Evolutionary conservation across 2,888 invertebrate species (phyloP).

Genomic region (Lycaena phlaeas): DNA sequence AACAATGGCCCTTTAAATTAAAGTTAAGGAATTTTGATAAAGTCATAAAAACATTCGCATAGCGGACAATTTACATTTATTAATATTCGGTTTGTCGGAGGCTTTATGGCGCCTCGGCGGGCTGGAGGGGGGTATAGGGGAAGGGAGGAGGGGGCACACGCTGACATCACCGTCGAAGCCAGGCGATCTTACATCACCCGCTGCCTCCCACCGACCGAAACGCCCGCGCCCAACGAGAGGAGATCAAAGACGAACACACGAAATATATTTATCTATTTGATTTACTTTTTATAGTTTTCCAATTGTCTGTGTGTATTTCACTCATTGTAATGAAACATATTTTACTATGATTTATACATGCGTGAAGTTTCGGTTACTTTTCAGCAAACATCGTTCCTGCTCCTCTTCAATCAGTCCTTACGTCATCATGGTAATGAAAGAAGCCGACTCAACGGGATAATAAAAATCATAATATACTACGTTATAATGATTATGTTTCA

Average conservation of each 20-base stretch:
- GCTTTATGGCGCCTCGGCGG: slow-evolving; percentile 31
- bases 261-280: too few relatives aligned
- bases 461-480: too few relatives aligned
- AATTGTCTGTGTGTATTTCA: too few relatives aligned
- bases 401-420: too few relatives aligned
- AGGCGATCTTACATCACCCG: slow-evolving; percentile 64
- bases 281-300: too few relatives aligned
- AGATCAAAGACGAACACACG: neutral
- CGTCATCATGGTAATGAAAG: too few relatives aligned
- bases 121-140: slow-evolving; percentile 21
- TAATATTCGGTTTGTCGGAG: slow-evolving; percentile 44
- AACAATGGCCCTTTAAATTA: neutral
- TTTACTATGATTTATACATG: too few relatives aligned
- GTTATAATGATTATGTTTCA: too few relatives aligned
- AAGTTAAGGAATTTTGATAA: neutral
- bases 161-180: slow-evolving; percentile 67
- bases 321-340: too few relatives aligned
- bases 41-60: slow-evolving; percentile 8
- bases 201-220: slow-evolving; percentile 39
- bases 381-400: too few relatives aligned
- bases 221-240: slow-evolving; percentile 22
- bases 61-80: slow-evolving; percentile 3
- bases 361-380: too few relatives aligned
- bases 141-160: slow-evolving; percentile 44
- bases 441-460: too few relatives aligned